Conservation (phyloP, 35 echinoderm and acorn worm genomes). For the Amphiura filiformis region DNA sequence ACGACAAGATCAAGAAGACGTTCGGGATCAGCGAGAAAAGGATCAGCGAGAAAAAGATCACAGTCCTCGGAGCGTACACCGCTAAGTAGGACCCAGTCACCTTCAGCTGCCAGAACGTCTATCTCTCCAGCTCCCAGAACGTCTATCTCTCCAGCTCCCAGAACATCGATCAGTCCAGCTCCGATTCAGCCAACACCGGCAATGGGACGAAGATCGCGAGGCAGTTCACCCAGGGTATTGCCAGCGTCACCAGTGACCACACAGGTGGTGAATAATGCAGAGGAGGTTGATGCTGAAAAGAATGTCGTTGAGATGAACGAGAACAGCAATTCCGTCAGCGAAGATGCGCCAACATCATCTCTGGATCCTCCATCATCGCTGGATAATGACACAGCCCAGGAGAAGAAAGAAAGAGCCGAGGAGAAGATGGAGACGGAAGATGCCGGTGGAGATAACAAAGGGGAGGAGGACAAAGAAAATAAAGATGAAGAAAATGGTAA, state of each 20-base stretch:
- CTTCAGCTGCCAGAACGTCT: no score
- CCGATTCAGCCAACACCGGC: not conserved
- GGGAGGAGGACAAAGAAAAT: not conserved
- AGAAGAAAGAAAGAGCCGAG: not conserved
- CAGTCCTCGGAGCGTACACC: not conserved
- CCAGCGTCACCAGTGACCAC: not conserved
- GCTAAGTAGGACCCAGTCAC: not conserved
- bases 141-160: no score
- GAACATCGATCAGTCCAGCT: not conserved
- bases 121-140: no score
- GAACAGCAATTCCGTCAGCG: not conserved
- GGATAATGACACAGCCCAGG: not conserved
- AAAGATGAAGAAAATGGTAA: slow-evolving; percentile 20
- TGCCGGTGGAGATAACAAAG: not conserved
- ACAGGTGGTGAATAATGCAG: not conserved
- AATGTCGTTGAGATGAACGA: no score
- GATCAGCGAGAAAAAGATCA: not conserved
- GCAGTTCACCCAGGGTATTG: not conserved
- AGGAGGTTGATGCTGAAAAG: not conserved
- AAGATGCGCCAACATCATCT: not conserved
- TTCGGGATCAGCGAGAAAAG: not conserved
- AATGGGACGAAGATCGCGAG: not conserved
- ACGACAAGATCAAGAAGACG: not conserved
- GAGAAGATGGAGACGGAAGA: slow-evolving; percentile 1
- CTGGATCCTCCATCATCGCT: not conserved